Evolutionary conservation across 2,113 vertebrate species (phyloP).

Genomic region (Halcyon malimbica): DNA sequence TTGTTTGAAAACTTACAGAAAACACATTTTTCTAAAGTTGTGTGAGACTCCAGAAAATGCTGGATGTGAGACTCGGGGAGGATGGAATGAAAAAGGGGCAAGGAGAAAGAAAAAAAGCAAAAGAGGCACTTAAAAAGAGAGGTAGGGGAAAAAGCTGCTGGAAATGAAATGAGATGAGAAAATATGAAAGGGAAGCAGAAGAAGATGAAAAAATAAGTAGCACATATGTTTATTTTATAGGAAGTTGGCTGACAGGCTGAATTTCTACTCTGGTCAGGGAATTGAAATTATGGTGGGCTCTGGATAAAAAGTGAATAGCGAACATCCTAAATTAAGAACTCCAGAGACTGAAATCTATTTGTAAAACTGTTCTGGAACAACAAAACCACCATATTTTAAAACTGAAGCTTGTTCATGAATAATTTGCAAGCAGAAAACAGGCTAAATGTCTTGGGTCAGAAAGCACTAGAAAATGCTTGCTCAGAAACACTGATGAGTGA

Average conservation of each 20-base stretch:
- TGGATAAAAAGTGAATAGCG: slow-evolving; percentile 27
- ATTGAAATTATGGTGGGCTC: slow-evolving; percentile 17
- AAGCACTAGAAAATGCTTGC: background rate
- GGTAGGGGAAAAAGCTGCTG: background rate
- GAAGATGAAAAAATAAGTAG: slow-evolving; percentile 48
- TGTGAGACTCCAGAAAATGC: background rate
- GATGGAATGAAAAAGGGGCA: background rate
- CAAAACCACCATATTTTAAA: background rate
- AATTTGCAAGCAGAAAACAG: background rate
- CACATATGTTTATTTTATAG: slow-evolving; percentile 55
- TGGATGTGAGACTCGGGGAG: background rate
- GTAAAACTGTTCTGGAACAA: background rate
- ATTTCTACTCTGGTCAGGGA: slow-evolving; percentile 32
- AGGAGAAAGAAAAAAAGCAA: background rate
- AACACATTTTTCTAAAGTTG: background rate
- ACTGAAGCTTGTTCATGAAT: background rate
- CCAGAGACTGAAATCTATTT: slow-evolving; percentile 13
- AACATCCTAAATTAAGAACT: slow-evolving; percentile 42
- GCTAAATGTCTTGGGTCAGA: background rate
- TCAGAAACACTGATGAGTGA: background rate
- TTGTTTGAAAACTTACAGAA: background rate
- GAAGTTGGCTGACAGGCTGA: slow-evolving; percentile 39
- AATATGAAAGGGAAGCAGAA: slow-evolving; percentile 36
- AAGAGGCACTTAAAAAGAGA: slow-evolving; percentile 22
- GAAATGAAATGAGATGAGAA: slow-evolving; percentile 42